Conservation (phyloP, 2,113 vertebrate genomes). For the Anseranas semipalmata region DNA sequence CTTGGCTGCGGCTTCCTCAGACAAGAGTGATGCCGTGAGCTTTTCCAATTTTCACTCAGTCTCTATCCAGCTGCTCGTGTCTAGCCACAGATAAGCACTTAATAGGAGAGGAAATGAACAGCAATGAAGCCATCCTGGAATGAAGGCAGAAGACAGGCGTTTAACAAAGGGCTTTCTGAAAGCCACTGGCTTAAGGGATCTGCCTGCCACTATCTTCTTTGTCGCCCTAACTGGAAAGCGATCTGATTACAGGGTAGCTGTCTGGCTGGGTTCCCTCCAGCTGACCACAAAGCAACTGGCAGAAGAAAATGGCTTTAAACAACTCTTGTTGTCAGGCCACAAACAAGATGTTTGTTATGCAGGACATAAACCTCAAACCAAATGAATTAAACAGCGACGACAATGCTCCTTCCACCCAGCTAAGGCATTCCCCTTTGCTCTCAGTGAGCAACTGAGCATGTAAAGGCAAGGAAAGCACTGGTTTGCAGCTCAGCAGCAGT, state of each 20-base stretch:
- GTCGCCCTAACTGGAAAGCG: background rate
- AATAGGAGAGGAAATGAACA: slow-evolving; percentile 28
- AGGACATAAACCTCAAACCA: background rate
- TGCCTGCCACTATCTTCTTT: background rate
- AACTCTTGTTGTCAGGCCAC: slow-evolving; percentile 3
- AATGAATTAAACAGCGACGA: background rate
- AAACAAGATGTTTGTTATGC: background rate
- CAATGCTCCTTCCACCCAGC: fast-evolving
- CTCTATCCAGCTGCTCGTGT: slow-evolving; percentile 7
- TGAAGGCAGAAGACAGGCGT: background rate
- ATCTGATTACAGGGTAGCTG: background rate
- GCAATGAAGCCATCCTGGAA: background rate
- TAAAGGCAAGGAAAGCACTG: background rate
- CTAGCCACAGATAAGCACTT: background rate
- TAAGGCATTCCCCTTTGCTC: background rate
- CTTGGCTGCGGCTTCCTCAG: background rate
- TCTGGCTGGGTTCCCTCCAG: background rate
- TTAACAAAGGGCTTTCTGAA: slow-evolving; percentile 1
- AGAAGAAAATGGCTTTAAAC: background rate
- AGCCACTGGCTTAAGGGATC: background rate
- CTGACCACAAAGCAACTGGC: slow-evolving; percentile 26
- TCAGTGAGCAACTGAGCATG: fast-evolving
- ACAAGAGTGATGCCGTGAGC: background rate
- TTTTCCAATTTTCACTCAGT: background rate
- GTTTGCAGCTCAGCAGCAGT: background rate